Conservation (phyloP, 1,140 invertebrate species). For the Pseudomyrmex pallidus region DNA sequence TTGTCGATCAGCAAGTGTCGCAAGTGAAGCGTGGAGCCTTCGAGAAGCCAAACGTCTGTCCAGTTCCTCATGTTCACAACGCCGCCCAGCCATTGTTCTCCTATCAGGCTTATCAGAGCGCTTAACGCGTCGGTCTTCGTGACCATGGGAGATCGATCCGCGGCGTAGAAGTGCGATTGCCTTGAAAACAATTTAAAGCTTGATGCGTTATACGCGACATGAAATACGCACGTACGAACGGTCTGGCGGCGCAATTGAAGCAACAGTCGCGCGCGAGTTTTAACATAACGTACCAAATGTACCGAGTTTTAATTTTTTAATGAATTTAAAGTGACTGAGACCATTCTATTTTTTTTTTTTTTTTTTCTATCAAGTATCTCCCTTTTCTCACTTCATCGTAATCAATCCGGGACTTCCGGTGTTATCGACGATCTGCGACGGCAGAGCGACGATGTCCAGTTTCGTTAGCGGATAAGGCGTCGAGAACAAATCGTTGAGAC, state of each 20-base stretch:
- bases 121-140: conserved; percentile 69
- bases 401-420: conserved; percentile 85
- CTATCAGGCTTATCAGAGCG: conserved; percentile 72
- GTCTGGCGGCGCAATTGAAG: background rate
- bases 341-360: background rate
- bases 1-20: conserved; percentile 73
- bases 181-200: conserved; percentile 63
- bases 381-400: conserved; percentile 81
- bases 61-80: conserved; percentile 82
- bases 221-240: background rate
- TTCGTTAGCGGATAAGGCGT: conserved; percentile 86
- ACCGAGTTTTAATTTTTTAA: background rate
- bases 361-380: too few relatives aligned
- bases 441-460: conserved; percentile 88
- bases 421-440: conserved; percentile 85
- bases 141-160: conserved; percentile 71
- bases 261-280: background rate
- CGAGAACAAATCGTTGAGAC: conserved; percentile 87
- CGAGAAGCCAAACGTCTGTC: conserved; percentile 80
- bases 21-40: conserved; percentile 81
- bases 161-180: conserved; percentile 72
- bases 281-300: too few relatives aligned
- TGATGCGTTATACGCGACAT: background rate
- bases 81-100: conserved; percentile 84
- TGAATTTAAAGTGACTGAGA: background rate